These are phyloP conservation scores for Dicyrtoma fusca DNA, from an alignment of 2,888 invertebrate species.

Conservation along the genomic window DNA sequence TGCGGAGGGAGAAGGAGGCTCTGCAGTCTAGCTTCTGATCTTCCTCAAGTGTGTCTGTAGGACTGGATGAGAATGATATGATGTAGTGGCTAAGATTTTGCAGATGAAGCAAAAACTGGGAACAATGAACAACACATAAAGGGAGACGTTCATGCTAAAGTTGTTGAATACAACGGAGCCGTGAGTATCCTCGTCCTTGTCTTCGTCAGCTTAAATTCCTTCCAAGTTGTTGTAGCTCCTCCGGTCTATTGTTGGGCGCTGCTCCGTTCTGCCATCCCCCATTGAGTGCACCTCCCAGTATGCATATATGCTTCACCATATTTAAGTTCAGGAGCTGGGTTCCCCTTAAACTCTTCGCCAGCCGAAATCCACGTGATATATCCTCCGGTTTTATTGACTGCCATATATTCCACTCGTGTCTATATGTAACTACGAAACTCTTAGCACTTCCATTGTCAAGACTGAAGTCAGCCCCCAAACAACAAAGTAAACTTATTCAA, in stretches of 20 bases:
- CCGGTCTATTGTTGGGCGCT: conserved; percentile 5
- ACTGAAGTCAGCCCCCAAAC: too few species aligned
- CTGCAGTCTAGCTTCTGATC: not conserved
- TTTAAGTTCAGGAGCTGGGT: too few species aligned
- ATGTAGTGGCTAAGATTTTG: conserved; percentile 20
- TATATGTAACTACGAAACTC: too few species aligned
- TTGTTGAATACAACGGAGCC: not conserved
- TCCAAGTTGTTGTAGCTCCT: not conserved
- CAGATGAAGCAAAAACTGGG: conserved; percentile 18
- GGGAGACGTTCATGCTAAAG: not conserved
- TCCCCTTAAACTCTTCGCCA: too few species aligned
- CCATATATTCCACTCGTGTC: too few species aligned
- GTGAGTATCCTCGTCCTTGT: not conserved
- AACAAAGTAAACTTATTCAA: too few species aligned
- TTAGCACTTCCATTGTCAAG: too few species aligned
- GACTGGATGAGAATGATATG: conserved; percentile 22
- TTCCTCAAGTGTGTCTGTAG: conserved; percentile 4
- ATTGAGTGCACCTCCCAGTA: not conserved
- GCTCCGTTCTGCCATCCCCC: conserved; percentile 3
- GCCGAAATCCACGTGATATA: too few species aligned
- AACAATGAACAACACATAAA: conserved; percentile 2
- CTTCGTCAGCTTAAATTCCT: not conserved
- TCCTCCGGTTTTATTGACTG: too few species aligned
- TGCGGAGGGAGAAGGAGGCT: not conserved
- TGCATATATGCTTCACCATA: not conserved